Conservation (phyloP, 2,797 vertebrate genomes). For the Coregonus ussuriensis region DNA sequence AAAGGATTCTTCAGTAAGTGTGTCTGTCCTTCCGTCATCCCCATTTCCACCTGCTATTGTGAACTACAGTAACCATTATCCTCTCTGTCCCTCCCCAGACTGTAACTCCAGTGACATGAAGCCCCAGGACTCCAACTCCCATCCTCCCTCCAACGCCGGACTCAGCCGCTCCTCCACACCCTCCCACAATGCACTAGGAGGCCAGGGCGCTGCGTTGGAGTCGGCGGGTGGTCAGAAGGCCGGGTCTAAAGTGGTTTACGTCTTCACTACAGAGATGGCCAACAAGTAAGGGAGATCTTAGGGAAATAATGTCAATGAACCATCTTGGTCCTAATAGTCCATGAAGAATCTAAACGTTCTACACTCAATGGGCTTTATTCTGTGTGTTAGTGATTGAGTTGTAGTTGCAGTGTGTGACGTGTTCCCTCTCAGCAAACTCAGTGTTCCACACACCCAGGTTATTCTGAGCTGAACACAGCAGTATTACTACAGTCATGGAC, state of each 20-base stretch:
- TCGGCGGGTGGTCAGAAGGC: conserved; percentile 88
- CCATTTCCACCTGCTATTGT: neutral
- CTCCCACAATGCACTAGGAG: conserved; percentile 87
- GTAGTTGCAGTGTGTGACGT: neutral
- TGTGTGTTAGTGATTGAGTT: neutral
- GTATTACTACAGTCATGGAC: too few relatives aligned
- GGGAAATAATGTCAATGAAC: too few relatives aligned
- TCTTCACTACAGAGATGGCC: conserved; percentile 99
- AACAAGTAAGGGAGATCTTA: conserved; percentile 88
- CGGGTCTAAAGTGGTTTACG: conserved; percentile 93
- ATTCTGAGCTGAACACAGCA: too few relatives aligned
- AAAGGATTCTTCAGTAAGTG: conserved; percentile 83
- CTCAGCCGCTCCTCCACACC: conserved; percentile 93
- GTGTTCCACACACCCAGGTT: too few relatives aligned
- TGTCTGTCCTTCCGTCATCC: neutral
- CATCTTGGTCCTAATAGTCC: too few relatives aligned
- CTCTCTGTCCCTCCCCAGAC: conserved; percentile 71
- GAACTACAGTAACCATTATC: conserved; percentile 32
- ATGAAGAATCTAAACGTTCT: too few relatives aligned
- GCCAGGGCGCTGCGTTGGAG: conserved; percentile 85
- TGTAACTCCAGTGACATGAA: conserved; percentile 95
- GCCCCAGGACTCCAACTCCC: conserved; percentile 90
- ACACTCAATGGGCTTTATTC: neutral
- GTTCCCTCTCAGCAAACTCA: too few relatives aligned
- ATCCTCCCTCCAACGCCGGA: conserved; percentile 89